Conservation (phyloP, 2,888 invertebrate species). For the Ernsta delagoae region DNA sequence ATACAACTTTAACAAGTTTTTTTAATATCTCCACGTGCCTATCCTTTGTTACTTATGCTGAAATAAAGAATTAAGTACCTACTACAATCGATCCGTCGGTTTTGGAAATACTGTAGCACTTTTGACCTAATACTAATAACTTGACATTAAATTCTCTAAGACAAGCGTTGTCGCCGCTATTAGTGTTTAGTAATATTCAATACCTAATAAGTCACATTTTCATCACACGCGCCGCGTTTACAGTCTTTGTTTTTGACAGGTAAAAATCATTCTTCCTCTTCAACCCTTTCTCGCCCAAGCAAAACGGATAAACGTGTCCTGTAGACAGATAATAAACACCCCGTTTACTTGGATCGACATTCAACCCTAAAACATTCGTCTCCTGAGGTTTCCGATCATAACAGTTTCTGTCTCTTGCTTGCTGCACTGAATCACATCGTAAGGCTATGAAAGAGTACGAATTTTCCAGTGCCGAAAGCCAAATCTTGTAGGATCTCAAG, state of each 20-base stretch:
- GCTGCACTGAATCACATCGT: constrained; percentile 52
- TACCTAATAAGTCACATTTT: constrained; percentile 39
- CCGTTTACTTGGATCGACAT: constrained; percentile 46
- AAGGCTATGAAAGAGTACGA: constrained; percentile 49
- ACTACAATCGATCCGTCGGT: too few species aligned
- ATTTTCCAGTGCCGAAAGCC: constrained; percentile 48
- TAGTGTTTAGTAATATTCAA: too few species aligned
- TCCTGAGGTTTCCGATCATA: constrained; percentile 47
- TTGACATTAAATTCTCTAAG: too few species aligned
- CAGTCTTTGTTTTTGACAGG: constrained; percentile 22
- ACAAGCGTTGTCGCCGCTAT: too few species aligned
- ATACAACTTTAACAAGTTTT: too few species aligned
- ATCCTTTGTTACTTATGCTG: too few species aligned
- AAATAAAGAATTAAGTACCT: too few species aligned
- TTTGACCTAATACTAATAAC: too few species aligned
- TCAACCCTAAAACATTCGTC: constrained; percentile 48
- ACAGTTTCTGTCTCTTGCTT: constrained; percentile 50
- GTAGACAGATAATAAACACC: constrained; percentile 55
- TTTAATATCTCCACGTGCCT: too few species aligned
- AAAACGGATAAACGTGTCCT: constrained; percentile 58
- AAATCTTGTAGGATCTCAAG: constrained; percentile 45
- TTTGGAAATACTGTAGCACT: too few species aligned
- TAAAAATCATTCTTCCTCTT: constrained; percentile 56
- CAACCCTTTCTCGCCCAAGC: constrained; percentile 62
- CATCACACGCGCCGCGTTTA: constrained; percentile 41